Evolutionary conservation across 2,113 vertebrate genomes (phyloP).

Genomic region (Aegithalos caudatus): DNA sequence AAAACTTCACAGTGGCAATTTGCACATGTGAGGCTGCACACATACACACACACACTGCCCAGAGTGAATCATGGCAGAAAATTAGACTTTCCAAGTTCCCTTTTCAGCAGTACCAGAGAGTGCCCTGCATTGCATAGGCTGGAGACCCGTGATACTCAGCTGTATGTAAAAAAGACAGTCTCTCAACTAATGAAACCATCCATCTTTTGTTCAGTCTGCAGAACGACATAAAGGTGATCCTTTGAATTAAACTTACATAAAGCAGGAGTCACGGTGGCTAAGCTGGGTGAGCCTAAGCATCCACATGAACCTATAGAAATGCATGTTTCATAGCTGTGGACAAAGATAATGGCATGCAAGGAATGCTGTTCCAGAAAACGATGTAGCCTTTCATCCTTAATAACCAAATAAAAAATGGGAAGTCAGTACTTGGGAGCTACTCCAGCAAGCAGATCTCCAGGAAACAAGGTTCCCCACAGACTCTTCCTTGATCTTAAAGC

Average conservation of each 20-base stretch:
- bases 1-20: not conserved
- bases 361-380: conserved; percentile 55
- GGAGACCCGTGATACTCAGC: not conserved
- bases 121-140: not conserved
- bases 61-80: not conserved
- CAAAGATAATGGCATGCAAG: conserved; percentile 69
- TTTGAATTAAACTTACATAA: conserved; percentile 38
- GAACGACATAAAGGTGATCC: not conserved
- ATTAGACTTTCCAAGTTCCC: not conserved
- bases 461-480: conserved; percentile 78
- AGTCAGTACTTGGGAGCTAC: conserved; percentile 69
- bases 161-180: conserved; percentile 23
- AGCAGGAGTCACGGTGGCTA: not conserved
- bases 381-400: conserved; percentile 73
- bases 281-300: not conserved
- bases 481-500: conserved; percentile 79
- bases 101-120: not conserved
- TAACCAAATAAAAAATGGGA: conserved; percentile 76
- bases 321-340: conserved; percentile 44
- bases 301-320: conserved; percentile 43
- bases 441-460: conserved; percentile 72
- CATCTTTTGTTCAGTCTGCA: conserved; percentile 6
- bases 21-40: not conserved
- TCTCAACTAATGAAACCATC: not conserved
- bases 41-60: not conserved